Conservation (phyloP, 2,797 vertebrate genomes). For the Dendrocincla fuliginosa region DNA sequence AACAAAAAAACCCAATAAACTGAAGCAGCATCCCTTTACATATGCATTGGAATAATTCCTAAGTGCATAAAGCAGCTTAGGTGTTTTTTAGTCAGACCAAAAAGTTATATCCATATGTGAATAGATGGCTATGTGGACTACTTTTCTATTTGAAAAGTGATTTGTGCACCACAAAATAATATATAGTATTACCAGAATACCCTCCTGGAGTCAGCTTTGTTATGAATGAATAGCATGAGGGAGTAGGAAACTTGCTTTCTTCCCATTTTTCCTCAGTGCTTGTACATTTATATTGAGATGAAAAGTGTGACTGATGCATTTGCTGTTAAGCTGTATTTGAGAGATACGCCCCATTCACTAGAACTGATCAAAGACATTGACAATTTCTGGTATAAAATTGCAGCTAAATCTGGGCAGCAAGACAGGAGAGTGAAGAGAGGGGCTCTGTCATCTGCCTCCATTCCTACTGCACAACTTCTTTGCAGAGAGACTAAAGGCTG, state of each 20-base stretch:
- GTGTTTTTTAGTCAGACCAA: conserved; percentile 1
- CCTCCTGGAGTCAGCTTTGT: not conserved
- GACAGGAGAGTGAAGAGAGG: not conserved
- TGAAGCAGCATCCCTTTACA: not conserved
- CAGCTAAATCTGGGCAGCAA: not conserved
- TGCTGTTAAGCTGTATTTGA: not conserved
- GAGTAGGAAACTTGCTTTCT: not conserved
- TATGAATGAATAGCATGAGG: not conserved
- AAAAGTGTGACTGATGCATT: not conserved
- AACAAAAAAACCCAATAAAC: not conserved
- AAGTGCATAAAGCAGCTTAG: not conserved
- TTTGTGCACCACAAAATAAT: not conserved
- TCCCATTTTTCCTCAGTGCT: not conserved
- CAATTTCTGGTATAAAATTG: not conserved
- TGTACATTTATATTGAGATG: not conserved
- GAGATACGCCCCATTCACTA: not conserved
- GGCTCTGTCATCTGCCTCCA: not conserved
- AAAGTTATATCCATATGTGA: not conserved
- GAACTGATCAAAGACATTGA: not conserved
- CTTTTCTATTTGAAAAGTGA: conserved; percentile 5
- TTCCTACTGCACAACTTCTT: not conserved
- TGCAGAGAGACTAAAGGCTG: not conserved
- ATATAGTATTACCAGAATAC: not conserved
- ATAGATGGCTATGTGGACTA: not conserved
- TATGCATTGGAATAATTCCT: not conserved